These are phyloP conservation scores for Nephrocerus scutellatus DNA, from an alignment of 2,888 invertebrate genomes.

Conservation along the genomic window DNA sequence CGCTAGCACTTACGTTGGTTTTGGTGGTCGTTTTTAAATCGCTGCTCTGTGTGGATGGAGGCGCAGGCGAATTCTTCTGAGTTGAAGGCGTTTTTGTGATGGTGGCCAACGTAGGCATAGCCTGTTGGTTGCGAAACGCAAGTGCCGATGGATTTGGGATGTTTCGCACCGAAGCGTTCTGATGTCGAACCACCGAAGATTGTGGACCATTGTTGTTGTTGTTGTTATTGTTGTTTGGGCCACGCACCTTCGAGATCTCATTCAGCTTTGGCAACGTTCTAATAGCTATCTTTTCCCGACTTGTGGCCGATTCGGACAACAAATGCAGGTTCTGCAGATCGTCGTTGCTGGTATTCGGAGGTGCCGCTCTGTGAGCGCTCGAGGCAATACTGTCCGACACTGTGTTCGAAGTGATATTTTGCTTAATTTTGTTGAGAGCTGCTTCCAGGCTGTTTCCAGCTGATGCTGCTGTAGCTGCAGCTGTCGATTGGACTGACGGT, in stretches of 20 bases:
- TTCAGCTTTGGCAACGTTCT: slow-evolving; percentile 27
- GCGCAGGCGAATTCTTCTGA: too few species aligned
- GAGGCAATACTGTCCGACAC: slow-evolving; percentile 14
- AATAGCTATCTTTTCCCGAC: slow-evolving; percentile 43
- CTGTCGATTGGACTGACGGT: slow-evolving; percentile 9
- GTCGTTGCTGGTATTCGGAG: slow-evolving; percentile 27
- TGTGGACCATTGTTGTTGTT: slow-evolving; percentile 32
- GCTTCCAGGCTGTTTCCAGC: slow-evolving; percentile 37
- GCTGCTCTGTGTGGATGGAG: too few species aligned
- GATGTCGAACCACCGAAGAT: slow-evolving; percentile 41
- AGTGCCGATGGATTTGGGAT: slow-evolving; percentile 59
- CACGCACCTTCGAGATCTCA: slow-evolving; percentile 20
- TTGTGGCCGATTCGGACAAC: slow-evolving; percentile 47
- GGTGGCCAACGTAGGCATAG: slow-evolving; percentile 28
- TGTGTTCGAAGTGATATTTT: slow-evolving; percentile 38
- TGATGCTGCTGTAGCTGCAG: slow-evolving; percentile 15
- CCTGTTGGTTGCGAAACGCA: slow-evolving; percentile 50
- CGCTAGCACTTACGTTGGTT: too few species aligned
- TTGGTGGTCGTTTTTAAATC: too few species aligned
- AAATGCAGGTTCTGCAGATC: slow-evolving; percentile 53
- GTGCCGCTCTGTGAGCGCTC: slow-evolving; percentile 4
- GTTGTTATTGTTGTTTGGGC: slow-evolving; percentile 7
- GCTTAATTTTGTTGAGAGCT: slow-evolving; percentile 44
- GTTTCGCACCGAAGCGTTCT: slow-evolving; percentile 56
- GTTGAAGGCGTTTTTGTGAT: slow-evolving; percentile 24